phyloP scores from a whole-genome alignment of 2,113 vertebrate species.

The Corynorhinus townsendii region DNA sequence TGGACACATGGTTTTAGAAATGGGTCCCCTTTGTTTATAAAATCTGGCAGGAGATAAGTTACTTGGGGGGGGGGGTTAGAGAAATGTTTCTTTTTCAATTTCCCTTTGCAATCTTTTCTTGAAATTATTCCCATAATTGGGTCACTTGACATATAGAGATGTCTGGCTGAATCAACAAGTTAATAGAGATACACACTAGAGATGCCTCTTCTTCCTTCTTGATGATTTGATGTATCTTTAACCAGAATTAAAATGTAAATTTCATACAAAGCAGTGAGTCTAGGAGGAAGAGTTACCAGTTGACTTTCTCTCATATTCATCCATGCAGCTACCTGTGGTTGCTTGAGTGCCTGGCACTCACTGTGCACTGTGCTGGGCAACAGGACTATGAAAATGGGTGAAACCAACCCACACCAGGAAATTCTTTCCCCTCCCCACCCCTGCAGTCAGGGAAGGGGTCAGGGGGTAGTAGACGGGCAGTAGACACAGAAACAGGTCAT shows the following conservation, averaged over 20 bases:
- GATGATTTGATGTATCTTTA: background rate
- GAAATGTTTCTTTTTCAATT: background rate
- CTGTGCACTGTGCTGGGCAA: background rate
- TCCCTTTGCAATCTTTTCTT: background rate
- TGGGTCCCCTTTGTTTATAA: background rate
- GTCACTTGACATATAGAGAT: background rate
- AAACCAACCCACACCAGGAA: background rate
- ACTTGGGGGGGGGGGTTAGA: background rate
- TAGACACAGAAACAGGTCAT: background rate
- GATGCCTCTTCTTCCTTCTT: background rate
- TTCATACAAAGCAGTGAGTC: background rate
- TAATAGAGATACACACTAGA: background rate
- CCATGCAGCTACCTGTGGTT: background rate
- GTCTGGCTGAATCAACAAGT: background rate
- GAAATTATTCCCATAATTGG: background rate
- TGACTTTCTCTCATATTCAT: background rate
- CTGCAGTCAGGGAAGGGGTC: background rate
- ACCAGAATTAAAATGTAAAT: background rate
- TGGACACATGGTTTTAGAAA: background rate
- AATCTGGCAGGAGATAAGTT: background rate
- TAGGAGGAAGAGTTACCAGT: background rate
- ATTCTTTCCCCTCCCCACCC: background rate
- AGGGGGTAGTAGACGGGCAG: background rate
- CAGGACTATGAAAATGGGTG: background rate
- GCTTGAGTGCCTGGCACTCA: background rate